Evolutionary conservation across 2,888 invertebrate species (phyloP).

Genomic region (Hypena proboscidalis): DNA sequence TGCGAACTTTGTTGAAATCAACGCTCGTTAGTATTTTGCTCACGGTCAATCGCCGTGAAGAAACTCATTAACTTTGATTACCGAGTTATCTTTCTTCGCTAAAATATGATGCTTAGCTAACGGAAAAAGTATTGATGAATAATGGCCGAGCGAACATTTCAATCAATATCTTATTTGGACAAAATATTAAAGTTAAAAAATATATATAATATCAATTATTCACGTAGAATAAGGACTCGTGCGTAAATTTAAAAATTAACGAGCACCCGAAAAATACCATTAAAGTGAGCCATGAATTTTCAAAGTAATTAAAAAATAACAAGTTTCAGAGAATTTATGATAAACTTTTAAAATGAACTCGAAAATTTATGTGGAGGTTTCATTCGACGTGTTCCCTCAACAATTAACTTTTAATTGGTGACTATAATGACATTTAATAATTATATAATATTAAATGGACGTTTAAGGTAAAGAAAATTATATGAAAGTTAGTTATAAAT

Average conservation of each 20-base stretch:
- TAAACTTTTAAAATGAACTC: background rate
- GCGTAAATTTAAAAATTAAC: conserved; percentile 1
- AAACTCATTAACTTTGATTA: conserved; percentile 58
- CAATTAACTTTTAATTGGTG: too few relatives aligned
- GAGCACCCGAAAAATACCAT: conserved; percentile 3
- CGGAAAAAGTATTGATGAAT: conserved; percentile 32
- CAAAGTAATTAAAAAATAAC: conserved; percentile 6
- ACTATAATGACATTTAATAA: too few relatives aligned
- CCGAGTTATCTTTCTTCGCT: conserved; percentile 35
- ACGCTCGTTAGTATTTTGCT: conserved; percentile 46
- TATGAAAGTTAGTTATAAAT: too few relatives aligned
- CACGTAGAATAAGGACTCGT: background rate
- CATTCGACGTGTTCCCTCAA: too few relatives aligned
- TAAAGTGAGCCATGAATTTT: conserved; percentile 4
- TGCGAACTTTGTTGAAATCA: conserved; percentile 42
- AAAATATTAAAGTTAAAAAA: conserved; percentile 18
- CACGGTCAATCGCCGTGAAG: conserved; percentile 55
- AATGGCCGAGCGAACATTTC: conserved; percentile 16
- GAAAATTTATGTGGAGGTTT: too few relatives aligned
- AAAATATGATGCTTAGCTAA: conserved; percentile 23
- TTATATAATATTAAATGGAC: too few relatives aligned
- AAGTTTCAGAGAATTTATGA: background rate
- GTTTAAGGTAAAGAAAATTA: too few relatives aligned
- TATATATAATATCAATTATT: background rate
- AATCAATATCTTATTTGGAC: conserved; percentile 3